Evolutionary conservation across 2,888 invertebrate genomes (phyloP), one percentile per base, ranked within the genome.

Genomic region (Leucoptera coffeella): DNA sequence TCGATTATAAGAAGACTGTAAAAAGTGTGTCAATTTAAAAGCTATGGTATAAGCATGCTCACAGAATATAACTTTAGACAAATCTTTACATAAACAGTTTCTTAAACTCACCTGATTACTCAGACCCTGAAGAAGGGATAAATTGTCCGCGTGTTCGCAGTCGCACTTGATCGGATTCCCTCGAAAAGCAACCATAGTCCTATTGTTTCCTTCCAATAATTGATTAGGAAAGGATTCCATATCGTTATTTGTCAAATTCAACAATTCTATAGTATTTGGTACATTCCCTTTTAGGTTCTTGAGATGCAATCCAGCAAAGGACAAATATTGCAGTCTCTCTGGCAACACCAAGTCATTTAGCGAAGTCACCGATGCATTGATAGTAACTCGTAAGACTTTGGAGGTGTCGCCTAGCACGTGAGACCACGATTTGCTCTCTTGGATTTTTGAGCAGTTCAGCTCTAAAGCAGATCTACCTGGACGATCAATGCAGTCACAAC

Each of bases 191-290:
- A 26, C 21, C 4, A 7, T 13, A 17, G 13, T 21, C 14, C 8
- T 15, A 3, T 12, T n/a, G n/a, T n/a, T n/a, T n/a, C n/a, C 14
- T 11, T 9, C 8, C 25, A 10, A 13, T 23, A 15, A 10, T 7
- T 5, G 12, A 14, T 19, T 12, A 19, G 24, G 21, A 14, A 28
- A 15, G 17, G n/a, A 12, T 5, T 11, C 4, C 12, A 28, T 7
- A 17, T 9, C 3, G 23, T 29, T 29, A 15, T 23, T 15, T n/a
- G 23, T 9, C 19, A 29, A 19, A 15, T 29, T 26, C 12, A 29
- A 15, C 12, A 15, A 12, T 20, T 17, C 19, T 17, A 9, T 4
- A 2, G 14, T n/a, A n/a, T 6, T 10, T 7, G 20, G 26, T 10
- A 13, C 12, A 19, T 11, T 4, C 8, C 21, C 22, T 3, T 20